Conservation (phyloP, 2,113 vertebrate genomes). For the Gnathonemus echidnorhynchus region DNA sequence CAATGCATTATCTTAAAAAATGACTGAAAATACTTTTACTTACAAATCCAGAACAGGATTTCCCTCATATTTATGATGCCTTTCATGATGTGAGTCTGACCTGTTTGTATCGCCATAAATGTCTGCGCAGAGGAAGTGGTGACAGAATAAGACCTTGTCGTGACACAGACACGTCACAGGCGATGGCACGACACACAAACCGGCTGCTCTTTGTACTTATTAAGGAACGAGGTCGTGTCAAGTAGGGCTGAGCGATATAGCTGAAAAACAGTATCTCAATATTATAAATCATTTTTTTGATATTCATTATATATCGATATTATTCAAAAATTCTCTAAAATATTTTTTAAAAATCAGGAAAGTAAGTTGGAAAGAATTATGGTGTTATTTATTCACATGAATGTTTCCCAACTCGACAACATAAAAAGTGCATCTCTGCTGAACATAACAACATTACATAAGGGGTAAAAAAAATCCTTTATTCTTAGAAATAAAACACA, state of each 20-base stretch:
- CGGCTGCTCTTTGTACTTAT: neutral
- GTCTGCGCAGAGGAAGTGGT: neutral
- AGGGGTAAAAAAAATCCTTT: too few species aligned
- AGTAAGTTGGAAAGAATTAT: neutral
- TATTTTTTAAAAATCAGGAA: neutral
- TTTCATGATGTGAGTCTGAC: neutral
- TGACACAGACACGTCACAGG: neutral
- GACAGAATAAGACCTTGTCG: neutral
- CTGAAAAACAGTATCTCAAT: neutral
- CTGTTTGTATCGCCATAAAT: neutral
- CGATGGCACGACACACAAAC: neutral
- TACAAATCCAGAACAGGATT: neutral
- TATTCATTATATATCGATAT: neutral
- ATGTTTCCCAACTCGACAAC: neutral
- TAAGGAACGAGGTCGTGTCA: neutral
- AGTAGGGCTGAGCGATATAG: neutral
- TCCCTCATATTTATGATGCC: neutral
- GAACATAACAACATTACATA: neutral
- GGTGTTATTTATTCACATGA: neutral
- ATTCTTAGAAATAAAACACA: too few species aligned
- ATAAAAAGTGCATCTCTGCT: neutral
- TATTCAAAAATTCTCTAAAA: neutral
- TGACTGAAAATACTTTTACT: neutral
- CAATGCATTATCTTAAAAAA: neutral
- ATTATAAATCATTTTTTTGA: neutral